Base-by-base conservation (phyloP, 2,888 invertebrate genomes). In the Caenorhabditis sp. region DNA sequence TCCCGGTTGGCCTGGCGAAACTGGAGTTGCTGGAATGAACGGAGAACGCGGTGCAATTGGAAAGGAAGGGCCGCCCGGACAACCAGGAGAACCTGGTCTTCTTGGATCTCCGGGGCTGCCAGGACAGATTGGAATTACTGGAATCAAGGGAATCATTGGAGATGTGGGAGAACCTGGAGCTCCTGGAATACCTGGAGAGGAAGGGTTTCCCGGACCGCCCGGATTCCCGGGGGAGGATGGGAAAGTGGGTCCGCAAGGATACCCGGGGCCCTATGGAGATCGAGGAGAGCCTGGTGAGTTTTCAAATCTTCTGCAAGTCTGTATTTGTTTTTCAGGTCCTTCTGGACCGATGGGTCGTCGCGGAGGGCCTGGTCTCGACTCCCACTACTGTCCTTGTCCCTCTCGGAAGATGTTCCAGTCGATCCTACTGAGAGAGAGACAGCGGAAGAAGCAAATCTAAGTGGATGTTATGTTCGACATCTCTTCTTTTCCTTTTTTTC, bases 341-440 rank as follows among this genome's bases (percentile, higher is more conserved):
- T 50, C 50, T 11, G 85, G 85, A 9, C 58, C 61, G 15, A 70
- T 69, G 35, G 85, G 85, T 15, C 26, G 58, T 13, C 56, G 35
- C 18, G 85, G 85, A 15, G 68, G 60, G 9, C 79, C 79, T 2
- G 85, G 83, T 32, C 20, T 70, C 5, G 85, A 85, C 26, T 83
- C 80, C 13, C 68, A 74, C 58, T 85, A 85, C 50, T 83, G 85
- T 62, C 85, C 85, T 11, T 85, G 85, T 62, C 85, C 83, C 18
- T 58, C 77, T 15, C 35, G 80, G 1, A 82, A 68, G 32, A 67
- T 82, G 55, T 76, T 70, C 37, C 13, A 58, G 51, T 76, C 76
- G n/a, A 50, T 74, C 37, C 20, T 76, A 9, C 4, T 9, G 40
- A 15, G 20, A 47, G 20, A 47, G 18, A 47, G 18, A 11, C n/a